Percentiles rank a stretch among this genome's conserved stretches.
Evolutionary conservation across 1,140 invertebrate genomes (phyloP).

Genomic region (Zaprionus vittiger): DNA sequence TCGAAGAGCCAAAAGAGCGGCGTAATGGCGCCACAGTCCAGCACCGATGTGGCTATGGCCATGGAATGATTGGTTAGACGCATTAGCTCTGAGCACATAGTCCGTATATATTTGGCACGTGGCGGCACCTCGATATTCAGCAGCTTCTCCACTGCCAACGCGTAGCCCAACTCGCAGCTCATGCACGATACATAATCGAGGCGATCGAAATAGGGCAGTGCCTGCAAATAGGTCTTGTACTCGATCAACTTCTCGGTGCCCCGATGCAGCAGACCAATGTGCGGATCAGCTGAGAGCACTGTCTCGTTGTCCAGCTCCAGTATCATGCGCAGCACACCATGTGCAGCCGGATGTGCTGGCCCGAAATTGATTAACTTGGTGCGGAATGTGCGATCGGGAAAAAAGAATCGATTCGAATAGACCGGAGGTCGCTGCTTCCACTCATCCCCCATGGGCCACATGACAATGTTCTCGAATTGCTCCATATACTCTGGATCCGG

Average conservation of each 20-base stretch:
- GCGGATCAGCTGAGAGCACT: slow-evolving; percentile 81
- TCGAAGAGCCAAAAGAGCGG: slow-evolving; percentile 96
- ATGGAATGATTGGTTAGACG: slow-evolving; percentile 93
- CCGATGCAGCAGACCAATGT: slow-evolving; percentile 85
- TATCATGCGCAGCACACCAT: slow-evolving; percentile 92
- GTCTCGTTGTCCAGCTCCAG: slow-evolving; percentile 92
- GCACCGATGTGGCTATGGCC: slow-evolving; percentile 89
- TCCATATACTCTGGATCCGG: slow-evolving; percentile 86
- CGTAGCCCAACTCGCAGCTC: slow-evolving; percentile 91
- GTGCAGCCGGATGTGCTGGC: slow-evolving; percentile 94
- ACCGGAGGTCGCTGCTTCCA: slow-evolving; percentile 69
- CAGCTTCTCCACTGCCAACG: slow-evolving; percentile 91
- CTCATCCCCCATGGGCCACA: slow-evolving; percentile 86
- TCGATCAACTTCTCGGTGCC: slow-evolving; percentile 94
- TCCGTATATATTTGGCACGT: slow-evolving; percentile 91
- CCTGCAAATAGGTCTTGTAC: slow-evolving; percentile 92
- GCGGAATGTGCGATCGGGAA: slow-evolving; percentile 85
- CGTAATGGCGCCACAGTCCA: slow-evolving; percentile 93
- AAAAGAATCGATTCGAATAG: slow-evolving; percentile 24
- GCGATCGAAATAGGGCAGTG: slow-evolving; percentile 93
- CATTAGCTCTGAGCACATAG: slow-evolving; percentile 91
- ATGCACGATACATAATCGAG: slow-evolving; percentile 94
- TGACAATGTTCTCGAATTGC: slow-evolving; percentile 86
- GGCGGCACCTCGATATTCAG: slow-evolving; percentile 90
- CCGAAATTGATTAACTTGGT: slow-evolving; percentile 92